phyloP scores from a whole-genome alignment of 2,797 vertebrate genomes.

The Thamnophis elegans region DNA sequence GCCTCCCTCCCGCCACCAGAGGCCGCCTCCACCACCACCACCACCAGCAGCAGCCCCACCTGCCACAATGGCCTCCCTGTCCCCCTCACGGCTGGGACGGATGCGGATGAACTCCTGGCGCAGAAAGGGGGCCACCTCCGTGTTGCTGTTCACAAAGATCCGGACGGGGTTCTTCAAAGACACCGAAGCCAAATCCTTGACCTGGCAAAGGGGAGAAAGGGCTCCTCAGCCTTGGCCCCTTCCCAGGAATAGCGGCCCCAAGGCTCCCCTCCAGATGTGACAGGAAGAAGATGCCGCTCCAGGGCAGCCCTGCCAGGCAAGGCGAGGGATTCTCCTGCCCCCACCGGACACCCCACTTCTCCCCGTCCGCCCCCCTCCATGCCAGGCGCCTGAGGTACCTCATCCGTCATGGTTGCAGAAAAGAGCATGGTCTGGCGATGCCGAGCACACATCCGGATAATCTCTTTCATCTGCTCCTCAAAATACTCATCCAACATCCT shows the following conservation, averaged over 20 bases:
- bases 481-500: conserved; percentile 99
- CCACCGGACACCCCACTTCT: neutral
- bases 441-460: conserved; percentile 89
- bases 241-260: neutral
- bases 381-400: conserved; percentile 72
- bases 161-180: conserved; percentile 88
- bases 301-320: neutral
- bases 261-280: fast-evolving
- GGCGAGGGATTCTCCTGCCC: fast-evolving
- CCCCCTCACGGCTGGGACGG: conserved; percentile 87
- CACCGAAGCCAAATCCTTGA: conserved; percentile 93
- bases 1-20: neutral
- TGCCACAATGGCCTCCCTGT: conserved; percentile 90
- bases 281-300: neutral
- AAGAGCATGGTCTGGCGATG: conserved; percentile 96
- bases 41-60: conserved; percentile 72
- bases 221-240: no score
- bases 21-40: conserved; percentile 63
- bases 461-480: conserved; percentile 98
- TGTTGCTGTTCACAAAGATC: conserved; percentile 98
- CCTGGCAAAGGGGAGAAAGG: conserved; percentile 69
- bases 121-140: conserved; percentile 93
- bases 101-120: conserved; percentile 93
- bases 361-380: neutral
- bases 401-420: conserved; percentile 95